These are phyloP conservation scores for Drosophila nasuta DNA, from an alignment of 1,140 invertebrate species.

Conservation along the genomic window DNA sequence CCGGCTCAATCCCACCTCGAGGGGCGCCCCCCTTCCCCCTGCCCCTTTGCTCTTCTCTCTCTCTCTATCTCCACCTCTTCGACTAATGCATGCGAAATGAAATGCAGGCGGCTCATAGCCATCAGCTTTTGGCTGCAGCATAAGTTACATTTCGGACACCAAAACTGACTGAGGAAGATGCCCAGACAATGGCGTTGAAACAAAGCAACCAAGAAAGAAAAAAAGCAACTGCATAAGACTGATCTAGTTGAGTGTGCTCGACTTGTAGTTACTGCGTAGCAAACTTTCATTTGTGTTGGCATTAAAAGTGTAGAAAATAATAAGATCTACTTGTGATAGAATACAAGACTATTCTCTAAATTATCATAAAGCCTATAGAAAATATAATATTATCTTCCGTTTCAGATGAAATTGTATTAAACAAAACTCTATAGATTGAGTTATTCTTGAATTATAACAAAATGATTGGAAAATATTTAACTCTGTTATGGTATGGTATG, in stretches of 20 bases:
- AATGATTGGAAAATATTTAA: too few species aligned
- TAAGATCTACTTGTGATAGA: too few species aligned
- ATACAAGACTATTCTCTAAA: too few species aligned
- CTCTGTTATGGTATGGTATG: too few species aligned
- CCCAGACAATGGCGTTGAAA: slow-evolving; percentile 55
- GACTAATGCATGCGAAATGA: slow-evolving; percentile 53
- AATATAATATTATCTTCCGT: too few species aligned
- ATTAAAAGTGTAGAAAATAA: too few species aligned
- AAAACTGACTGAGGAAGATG: slow-evolving; percentile 31
- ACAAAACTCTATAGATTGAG: too few species aligned
- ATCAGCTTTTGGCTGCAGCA: slow-evolving; percentile 67
- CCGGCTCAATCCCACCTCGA: neutral
- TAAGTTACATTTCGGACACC: slow-evolving; percentile 69
- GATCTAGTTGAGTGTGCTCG: slow-evolving; percentile 4
- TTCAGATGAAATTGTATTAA: too few species aligned
- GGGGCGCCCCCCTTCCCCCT: neutral
- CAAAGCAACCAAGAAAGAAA: slow-evolving; percentile 59
- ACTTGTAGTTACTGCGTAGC: slow-evolving; percentile 9
- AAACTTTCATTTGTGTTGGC: too few species aligned
- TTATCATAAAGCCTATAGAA: too few species aligned
- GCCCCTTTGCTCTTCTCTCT: neutral
- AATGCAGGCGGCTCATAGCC: slow-evolving; percentile 64
- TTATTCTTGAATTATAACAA: too few species aligned
- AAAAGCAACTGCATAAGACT: neutral
- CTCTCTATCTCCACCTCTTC: neutral